These are phyloP conservation scores for Apis cerana DNA, from an alignment of 1,140 invertebrate species.

Conservation along the genomic window DNA sequence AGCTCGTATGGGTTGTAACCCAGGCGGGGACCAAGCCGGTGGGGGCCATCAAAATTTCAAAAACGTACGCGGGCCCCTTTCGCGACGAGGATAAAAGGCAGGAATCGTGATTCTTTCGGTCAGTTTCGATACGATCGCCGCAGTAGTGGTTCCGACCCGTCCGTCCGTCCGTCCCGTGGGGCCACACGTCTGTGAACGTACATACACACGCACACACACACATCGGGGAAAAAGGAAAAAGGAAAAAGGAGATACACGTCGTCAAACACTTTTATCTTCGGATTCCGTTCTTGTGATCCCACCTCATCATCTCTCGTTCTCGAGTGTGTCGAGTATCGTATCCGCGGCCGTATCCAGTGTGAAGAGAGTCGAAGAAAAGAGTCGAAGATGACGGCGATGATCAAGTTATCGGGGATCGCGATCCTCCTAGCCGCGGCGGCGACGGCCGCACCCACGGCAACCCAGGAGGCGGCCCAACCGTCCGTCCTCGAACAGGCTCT, in stretches of 20 bases:
- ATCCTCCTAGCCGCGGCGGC: slow-evolving; percentile 77
- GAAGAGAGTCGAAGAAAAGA: too few relatives aligned
- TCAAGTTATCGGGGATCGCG: slow-evolving; percentile 82
- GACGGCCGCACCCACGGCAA: slow-evolving; percentile 80
- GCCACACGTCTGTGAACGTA: too few relatives aligned
- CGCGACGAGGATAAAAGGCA: slow-evolving; percentile 81
- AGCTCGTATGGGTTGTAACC: slow-evolving; percentile 64
- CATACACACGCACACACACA: too few relatives aligned
- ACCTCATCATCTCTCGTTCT: too few relatives aligned
- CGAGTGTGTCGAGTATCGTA: too few relatives aligned
- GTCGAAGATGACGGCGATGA: slow-evolving; percentile 71
- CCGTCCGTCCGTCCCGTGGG: too few relatives aligned
- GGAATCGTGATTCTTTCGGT: slow-evolving; percentile 80
- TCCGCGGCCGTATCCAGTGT: too few relatives aligned
- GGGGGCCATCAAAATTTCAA: slow-evolving; percentile 86
- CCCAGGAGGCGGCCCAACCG: slow-evolving; percentile 57
- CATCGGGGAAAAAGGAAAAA: too few relatives aligned
- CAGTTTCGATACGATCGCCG: slow-evolving; percentile 80
- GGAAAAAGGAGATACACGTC: too few relatives aligned
- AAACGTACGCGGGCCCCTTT: slow-evolving; percentile 82
- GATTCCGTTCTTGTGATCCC: too few relatives aligned
- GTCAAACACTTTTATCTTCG: too few relatives aligned
- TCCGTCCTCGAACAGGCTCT: slow-evolving; percentile 79
- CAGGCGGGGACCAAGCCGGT: slow-evolving; percentile 81
- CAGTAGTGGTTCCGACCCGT: slow-evolving; percentile 36